These are phyloP conservation scores for Drosophila kikkawai DNA, from an alignment of 1,140 invertebrate species.

Conservation along the genomic window DNA sequence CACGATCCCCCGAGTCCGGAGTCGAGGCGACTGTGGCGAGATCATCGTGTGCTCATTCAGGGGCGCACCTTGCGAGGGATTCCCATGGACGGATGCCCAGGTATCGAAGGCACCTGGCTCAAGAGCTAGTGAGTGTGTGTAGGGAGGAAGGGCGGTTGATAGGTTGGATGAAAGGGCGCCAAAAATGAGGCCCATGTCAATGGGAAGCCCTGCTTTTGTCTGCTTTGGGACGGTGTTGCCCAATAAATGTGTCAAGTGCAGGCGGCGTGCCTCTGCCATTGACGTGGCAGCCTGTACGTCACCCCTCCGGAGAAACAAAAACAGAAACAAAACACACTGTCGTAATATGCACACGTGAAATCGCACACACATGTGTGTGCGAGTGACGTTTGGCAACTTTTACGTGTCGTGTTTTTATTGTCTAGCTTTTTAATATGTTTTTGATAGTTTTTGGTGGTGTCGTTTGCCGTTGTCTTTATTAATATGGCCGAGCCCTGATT, in stretches of 20 bases:
- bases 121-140: constrained; percentile 30
- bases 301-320: constrained; percentile 24
- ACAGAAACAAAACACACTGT: constrained; percentile 12
- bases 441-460: constrained; percentile 53
- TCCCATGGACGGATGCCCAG: background rate
- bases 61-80: constrained; percentile 13
- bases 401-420: constrained; percentile 46
- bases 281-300: constrained; percentile 66
- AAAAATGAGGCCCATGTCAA: constrained; percentile 41
- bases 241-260: constrained; percentile 82
- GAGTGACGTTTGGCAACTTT: constrained; percentile 62
- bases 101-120: constrained; percentile 14
- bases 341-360: constrained; percentile 34
- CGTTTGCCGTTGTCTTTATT: constrained; percentile 46
- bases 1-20: constrained; percentile 23
- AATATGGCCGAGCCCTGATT: constrained; percentile 44
- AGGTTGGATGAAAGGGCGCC: background rate
- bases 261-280: constrained; percentile 72
- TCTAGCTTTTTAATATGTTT: constrained; percentile 51
- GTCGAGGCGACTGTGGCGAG: constrained; percentile 1
- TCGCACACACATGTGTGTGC: constrained; percentile 24
- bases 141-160: background rate
- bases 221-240: constrained; percentile 54
- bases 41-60: constrained; percentile 1
- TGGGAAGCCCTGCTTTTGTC: constrained; percentile 73